Evolutionary conservation across 2,888 invertebrate genomes (phyloP), one percentile per base, ranked within the genome.

Genomic region (Argynnis bischoffii): DNA sequence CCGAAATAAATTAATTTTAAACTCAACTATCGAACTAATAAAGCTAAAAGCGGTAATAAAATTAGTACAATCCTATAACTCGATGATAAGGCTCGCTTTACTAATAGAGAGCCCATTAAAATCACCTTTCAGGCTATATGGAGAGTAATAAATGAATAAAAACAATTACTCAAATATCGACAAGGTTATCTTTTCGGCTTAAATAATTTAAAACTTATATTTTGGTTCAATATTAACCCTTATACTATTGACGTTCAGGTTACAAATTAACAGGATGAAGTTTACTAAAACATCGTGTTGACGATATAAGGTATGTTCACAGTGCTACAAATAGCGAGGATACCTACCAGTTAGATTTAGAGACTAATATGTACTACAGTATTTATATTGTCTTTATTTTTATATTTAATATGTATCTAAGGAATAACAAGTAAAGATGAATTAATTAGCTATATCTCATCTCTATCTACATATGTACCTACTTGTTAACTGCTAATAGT

Each of bases 111-210:
- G 78, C 74, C 82, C 76, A 85, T 88, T 84, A 84, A 79, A 82
- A 84, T 85, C 87, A 87, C 88, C 87, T 86, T 84, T 82, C 81
- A 80, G 79, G 76, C 75, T 83, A 82, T 84, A 84, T 83, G 79
- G 81, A 75, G 75, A 65, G 83, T 80, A 81, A 88, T 90, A 90
- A 90, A 90, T 87, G 87, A 85, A 90, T 90, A 89, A 89, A 90
- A 90, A 89, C 88, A 90, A 89, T 89, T 87, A 88, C 80, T 55
- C 76, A 69, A 47, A 63, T 56, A 55, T 69, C 21, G 14, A 78
- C 87, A 74, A 84, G 77, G 65, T 76, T 81, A 65, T 47, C 18
- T 59, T 60, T 69, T 67, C 66, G 15, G 51, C 46, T 59, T 0
- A 31, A 31, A 63, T 63, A 26, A 55, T 35, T 47, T 48, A 61